These are phyloP conservation scores for Meloidogyne chitwoodi DNA, from an alignment of 1,140 invertebrate species.

Conservation along the genomic window DNA sequence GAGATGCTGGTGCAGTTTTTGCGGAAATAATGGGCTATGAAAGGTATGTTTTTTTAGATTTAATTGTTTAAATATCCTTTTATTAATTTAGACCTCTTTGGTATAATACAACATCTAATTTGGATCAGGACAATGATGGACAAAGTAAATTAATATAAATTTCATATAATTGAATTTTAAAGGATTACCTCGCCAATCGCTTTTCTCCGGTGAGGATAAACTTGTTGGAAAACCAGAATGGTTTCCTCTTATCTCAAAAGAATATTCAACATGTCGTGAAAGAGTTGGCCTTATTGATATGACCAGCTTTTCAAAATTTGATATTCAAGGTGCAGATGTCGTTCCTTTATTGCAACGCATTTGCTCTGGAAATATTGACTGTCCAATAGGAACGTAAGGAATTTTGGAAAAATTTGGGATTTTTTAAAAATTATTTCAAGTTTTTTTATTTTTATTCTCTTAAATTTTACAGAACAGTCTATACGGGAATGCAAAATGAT, in stretches of 20 bases:
- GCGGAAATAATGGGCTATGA: slow-evolving; percentile 98
- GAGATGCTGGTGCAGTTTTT: slow-evolving; percentile 88
- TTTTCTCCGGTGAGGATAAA: slow-evolving; percentile 50
- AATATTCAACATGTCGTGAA: slow-evolving; percentile 90
- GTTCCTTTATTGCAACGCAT: slow-evolving; percentile 84
- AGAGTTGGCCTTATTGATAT: slow-evolving; percentile 88
- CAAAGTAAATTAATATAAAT: neutral
- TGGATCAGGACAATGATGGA: neutral
- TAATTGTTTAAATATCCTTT: neutral
- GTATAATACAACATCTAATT: slow-evolving; percentile 69
- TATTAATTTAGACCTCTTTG: slow-evolving; percentile 71
- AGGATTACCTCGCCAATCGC: slow-evolving; percentile 38
- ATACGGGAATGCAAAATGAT: slow-evolving; percentile 95
- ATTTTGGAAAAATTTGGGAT: neutral
- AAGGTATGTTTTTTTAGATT: slow-evolving; percentile 42
- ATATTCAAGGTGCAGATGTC: slow-evolving; percentile 78
- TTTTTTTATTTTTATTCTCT: neutral
- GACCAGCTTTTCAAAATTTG: slow-evolving; percentile 94
- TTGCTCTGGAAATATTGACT: slow-evolving; percentile 92
- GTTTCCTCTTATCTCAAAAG: slow-evolving; percentile 80
- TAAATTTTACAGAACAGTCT: slow-evolving; percentile 69
- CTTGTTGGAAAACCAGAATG: slow-evolving; percentile 75
- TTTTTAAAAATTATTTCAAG: neutral
- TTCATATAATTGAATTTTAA: neutral
- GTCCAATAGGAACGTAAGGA: slow-evolving; percentile 75